Percentiles rank a stretch among this genome's conserved stretches.
phyloP scores from a whole-genome alignment of 2,113 vertebrate species.

The Gavialis gangeticus region DNA sequence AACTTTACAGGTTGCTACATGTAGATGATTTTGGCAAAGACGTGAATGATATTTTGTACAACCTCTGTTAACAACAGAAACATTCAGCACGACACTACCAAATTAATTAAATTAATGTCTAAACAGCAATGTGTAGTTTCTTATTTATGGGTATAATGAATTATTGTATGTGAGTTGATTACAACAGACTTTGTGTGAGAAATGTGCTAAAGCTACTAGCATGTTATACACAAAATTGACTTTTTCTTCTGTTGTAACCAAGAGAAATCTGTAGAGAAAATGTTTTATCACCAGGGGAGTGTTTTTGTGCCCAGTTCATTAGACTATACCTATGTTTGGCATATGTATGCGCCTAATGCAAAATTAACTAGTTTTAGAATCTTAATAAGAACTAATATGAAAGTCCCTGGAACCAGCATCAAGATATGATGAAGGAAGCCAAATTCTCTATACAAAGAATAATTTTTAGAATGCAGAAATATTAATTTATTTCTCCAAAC shows the following conservation, averaged over 20 bases:
- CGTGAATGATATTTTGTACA: background rate
- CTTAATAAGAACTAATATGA: background rate
- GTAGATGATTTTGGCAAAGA: conserved; percentile 19
- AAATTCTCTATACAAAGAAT: background rate
- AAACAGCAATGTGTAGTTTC: conserved; percentile 18
- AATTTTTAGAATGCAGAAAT: background rate
- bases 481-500: conserved; percentile 13
- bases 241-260: background rate
- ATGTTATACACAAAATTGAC: background rate
- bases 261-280: background rate
- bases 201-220: rapidly evolving
- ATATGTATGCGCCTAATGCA: background rate
- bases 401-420: background rate
- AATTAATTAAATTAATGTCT: conserved; percentile 36
- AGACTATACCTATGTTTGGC: rapidly evolving
- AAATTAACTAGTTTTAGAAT: background rate
- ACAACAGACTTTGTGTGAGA: background rate
- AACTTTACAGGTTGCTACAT: conserved; percentile 36
- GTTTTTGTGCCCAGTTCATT: background rate
- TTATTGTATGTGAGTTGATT: background rate
- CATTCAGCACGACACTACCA: background rate
- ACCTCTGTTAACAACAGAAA: conserved; percentile 4
- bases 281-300: background rate
- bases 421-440: background rate
- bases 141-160: conserved; percentile 17